These are phyloP conservation scores for Luidia sarsii DNA, from an alignment of 53 echinoderm and acorn worm species.

Conservation along the genomic window DNA sequence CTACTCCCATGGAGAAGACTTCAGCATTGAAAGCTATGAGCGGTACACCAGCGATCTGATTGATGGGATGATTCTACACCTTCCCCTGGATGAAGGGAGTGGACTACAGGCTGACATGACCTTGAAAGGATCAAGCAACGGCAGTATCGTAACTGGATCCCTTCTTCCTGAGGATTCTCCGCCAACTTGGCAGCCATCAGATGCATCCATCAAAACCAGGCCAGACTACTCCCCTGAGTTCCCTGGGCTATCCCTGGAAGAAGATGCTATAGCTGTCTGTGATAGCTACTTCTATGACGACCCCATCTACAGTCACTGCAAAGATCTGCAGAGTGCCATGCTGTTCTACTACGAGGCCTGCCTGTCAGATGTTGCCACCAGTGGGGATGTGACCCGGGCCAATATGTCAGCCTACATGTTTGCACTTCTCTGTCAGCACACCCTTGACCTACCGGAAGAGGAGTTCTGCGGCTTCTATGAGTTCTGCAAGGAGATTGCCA, in stretches of 20 bases:
- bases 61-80: conserved; percentile 48
- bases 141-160: conserved; percentile 13
- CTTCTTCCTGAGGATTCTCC: conserved; percentile 29
- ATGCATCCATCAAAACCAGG: conserved; percentile 56
- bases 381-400: conserved; percentile 49
- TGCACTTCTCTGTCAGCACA: conserved; percentile 71
- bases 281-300: conserved; percentile 52
- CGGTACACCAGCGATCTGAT: conserved; percentile 35
- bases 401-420: conserved; percentile 82
- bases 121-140: not conserved
- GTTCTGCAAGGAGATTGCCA: conserved; percentile 48
- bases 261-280: conserved; percentile 51
- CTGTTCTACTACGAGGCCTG: conserved; percentile 78
- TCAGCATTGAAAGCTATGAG: conserved; percentile 10
- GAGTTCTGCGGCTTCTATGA: conserved; percentile 73
- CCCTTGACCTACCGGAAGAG: conserved; percentile 51
- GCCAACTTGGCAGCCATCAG: conserved; percentile 72
- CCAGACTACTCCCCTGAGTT: conserved; percentile 57
- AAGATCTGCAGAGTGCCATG: conserved; percentile 60
- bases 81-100: conserved; percentile 67
- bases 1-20: conserved; percentile 10
- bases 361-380: conserved; percentile 69
- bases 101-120: conserved; percentile 45
- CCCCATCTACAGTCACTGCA: conserved; percentile 60
- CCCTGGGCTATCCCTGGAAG: conserved; percentile 14